Conservation (phyloP, 2,797 vertebrate genomes). For the Sus cebifrons region DNA sequence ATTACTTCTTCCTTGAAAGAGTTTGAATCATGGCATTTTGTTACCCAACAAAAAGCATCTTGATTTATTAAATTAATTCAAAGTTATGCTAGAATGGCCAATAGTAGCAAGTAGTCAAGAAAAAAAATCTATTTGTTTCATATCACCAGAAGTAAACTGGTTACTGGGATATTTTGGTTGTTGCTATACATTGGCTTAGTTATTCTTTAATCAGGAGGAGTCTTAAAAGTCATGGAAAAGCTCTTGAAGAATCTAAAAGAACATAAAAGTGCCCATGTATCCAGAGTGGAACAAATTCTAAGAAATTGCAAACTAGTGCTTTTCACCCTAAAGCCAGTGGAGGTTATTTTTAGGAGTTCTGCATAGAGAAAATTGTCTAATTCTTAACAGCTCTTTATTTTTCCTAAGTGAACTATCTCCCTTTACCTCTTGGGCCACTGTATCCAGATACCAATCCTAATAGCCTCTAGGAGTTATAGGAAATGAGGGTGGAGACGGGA, state of each 20-base stretch:
- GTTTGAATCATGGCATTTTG: background rate
- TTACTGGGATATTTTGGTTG: background rate
- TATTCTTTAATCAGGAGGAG: constrained; percentile 14
- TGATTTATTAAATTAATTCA: constrained; percentile 8
- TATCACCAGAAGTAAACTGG: background rate
- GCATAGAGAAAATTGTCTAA: background rate
- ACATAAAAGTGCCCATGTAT: background rate
- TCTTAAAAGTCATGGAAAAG: constrained; percentile 20
- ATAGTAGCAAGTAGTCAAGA: background rate
- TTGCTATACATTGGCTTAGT: background rate
- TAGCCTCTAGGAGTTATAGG: background rate
- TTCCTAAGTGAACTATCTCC: background rate
- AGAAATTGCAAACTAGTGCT: background rate
- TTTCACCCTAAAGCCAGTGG: background rate
- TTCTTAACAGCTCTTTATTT: background rate
- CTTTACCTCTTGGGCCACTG: background rate
- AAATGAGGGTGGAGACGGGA: background rate
- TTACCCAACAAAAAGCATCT: constrained; percentile 1
- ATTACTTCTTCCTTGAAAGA: background rate
- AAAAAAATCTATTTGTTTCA: background rate
- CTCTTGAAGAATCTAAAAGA: background rate
- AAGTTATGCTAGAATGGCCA: background rate
- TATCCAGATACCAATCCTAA: background rate
- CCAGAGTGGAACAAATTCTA: background rate
- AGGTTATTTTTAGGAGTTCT: background rate